Evolutionary conservation across 2,888 invertebrate species (phyloP), one percentile per base, ranked within the genome.

Genomic region (Craniophora ligustri): DNA sequence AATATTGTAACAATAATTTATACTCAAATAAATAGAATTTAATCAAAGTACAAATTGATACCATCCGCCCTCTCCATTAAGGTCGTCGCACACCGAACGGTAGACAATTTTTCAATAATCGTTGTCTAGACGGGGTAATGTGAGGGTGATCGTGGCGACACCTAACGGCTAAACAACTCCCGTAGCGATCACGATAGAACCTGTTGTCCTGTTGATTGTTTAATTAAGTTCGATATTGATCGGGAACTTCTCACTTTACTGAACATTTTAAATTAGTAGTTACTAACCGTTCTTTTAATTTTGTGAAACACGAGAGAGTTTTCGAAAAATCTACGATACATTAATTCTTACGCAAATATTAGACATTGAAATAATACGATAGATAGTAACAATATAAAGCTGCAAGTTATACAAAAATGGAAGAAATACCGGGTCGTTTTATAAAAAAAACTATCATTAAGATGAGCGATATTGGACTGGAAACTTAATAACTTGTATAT

Each of bases 101-200:
- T 63, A 64, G 73, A 75, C 78, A 78, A 78, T 79, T 75, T 78
- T 73, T 75, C 71, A 76, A 73, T 74, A 74, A 65, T 55, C 59
- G 47, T 18, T 49, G 85, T 86, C 85, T 86, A 86, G 86, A 85
- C 86, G 69, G 59, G 40, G 61, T 81, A 82, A 83, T 77, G 78
- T 68, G 65, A 41, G 63, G 63, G 67, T 67, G 73, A 60, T 55
- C 57, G 56, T 65, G 53, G 69, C 68, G 72, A 75, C 73, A 68
- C 68, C 70, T 73, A 66, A 38, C 61, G 54, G 41, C 18, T 47
- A 46, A 55, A 58, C 54, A 64, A 68, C 50, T 50, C 47, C 57
- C 54, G 70, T 70, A 75, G 69, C 64, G 67, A 69, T 73, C 64
- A 68, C 32, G 35, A 50, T 16, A 53, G 35, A 31, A 50, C 42